Percentiles rank a stretch among this genome's conserved stretches.
Conservation (phyloP, 2,888 invertebrate genomes). For the Tholera decimalis region DNA sequence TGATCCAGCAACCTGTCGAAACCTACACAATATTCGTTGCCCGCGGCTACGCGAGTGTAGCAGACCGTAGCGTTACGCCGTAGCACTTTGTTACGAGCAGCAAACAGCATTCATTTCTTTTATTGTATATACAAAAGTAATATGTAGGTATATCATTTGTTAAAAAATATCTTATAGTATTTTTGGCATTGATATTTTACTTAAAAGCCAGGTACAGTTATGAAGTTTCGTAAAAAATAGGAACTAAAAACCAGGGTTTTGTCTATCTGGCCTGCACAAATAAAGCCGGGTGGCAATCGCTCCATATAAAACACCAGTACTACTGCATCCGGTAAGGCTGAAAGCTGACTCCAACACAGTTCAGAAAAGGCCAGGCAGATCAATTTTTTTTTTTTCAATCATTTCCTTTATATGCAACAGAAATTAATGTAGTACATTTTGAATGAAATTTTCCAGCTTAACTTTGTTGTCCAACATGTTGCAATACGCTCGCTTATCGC, state of each 20-base stretch:
- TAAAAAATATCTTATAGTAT: neutral
- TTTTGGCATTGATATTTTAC: neutral
- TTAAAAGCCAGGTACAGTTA: too few relatives aligned
- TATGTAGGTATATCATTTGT: neutral
- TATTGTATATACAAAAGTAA: neutral
- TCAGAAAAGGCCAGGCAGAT: too few relatives aligned
- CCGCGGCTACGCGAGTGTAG: slow-evolving; percentile 49
- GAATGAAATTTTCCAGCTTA: neutral
- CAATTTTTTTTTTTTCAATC: too few relatives aligned
- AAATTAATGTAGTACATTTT: neutral
- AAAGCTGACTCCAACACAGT: too few relatives aligned
- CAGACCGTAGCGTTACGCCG: slow-evolving; percentile 52
- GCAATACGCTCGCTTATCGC: neutral
- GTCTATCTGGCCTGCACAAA: too few relatives aligned
- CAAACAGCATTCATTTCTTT: slow-evolving; percentile 2
- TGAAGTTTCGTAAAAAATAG: too few relatives aligned
- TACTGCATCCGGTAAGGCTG: too few relatives aligned
- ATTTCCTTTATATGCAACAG: too few relatives aligned
- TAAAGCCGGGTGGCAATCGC: too few relatives aligned
- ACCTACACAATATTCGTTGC: slow-evolving; percentile 45
- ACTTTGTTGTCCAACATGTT: neutral
- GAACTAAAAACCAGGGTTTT: too few relatives aligned
- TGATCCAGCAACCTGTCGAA: slow-evolving; percentile 5
- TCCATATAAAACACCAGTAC: too few relatives aligned
- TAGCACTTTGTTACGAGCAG: slow-evolving; percentile 46